Evolutionary conservation across 2,113 vertebrate species (phyloP).

Genomic region (Saguinus midas): DNA sequence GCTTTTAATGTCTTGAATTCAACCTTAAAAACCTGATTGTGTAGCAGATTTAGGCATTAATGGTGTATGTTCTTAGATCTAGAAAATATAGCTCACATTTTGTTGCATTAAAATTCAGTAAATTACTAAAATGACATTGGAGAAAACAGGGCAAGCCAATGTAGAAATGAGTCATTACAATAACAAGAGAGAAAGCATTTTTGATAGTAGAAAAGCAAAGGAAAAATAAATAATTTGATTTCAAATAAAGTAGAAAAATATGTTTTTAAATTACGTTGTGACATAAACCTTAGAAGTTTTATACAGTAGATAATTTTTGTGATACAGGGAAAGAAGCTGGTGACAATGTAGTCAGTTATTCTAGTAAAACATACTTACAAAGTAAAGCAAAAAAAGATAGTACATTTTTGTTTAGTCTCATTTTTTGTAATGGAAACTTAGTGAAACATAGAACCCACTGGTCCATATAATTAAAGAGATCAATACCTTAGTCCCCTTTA

Average conservation of each 20-base stretch:
- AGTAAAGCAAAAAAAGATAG: not conserved
- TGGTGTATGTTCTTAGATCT: not conserved
- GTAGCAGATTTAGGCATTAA: not conserved
- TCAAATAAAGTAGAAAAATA: not conserved
- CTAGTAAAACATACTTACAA: not conserved
- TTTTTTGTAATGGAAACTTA: not conserved
- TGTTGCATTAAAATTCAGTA: not conserved
- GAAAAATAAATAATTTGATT: not conserved
- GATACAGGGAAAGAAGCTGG: not conserved
- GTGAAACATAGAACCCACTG: not conserved
- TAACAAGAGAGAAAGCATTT: not conserved
- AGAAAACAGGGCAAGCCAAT: not conserved
- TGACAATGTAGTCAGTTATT: not conserved
- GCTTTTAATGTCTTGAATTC: not conserved
- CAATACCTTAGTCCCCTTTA: not conserved
- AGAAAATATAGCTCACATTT: not conserved
- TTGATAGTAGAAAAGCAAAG: not conserved
- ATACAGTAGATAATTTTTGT: not conserved
- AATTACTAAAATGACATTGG: constrained; percentile 1
- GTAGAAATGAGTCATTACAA: not conserved
- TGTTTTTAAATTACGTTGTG: not conserved
- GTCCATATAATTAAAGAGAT: not conserved
- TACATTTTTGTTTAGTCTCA: not conserved
- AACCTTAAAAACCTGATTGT: not conserved
- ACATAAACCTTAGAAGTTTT: not conserved